Percentiles rank a stretch among this genome's conserved stretches.
phyloP scores from a whole-genome alignment of 2,888 invertebrate genomes.

The Epirrhoe tristata region DNA sequence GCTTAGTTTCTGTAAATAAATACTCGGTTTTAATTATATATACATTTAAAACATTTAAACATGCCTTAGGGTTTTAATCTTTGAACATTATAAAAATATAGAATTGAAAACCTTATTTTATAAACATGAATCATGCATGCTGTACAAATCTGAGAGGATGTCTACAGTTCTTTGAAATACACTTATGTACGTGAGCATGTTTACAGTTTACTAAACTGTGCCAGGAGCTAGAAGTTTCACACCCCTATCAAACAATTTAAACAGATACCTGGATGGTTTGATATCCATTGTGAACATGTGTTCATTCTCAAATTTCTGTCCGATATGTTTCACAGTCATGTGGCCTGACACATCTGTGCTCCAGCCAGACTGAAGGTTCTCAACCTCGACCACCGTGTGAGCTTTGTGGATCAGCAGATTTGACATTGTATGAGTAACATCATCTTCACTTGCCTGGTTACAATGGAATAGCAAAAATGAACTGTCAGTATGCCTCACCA shows the following conservation, averaged over 20 bases:
- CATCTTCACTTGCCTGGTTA: slow-evolving; percentile 84
- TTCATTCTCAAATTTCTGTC: slow-evolving; percentile 66
- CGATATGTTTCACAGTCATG: slow-evolving; percentile 82
- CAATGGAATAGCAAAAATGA: slow-evolving; percentile 83
- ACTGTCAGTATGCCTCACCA: slow-evolving; percentile 60
- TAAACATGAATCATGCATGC: no score
- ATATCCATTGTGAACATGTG: slow-evolving; percentile 60
- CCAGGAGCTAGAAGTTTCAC: slow-evolving; percentile 91
- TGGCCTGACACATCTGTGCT: slow-evolving; percentile 91
- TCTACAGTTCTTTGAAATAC: not conserved
- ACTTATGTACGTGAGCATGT: not conserved
- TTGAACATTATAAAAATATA: no score
- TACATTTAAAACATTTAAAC: no score
- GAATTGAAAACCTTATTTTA: no score
- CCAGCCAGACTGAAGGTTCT: slow-evolving; percentile 89
- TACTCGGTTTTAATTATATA: no score
- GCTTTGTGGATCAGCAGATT: slow-evolving; percentile 87
- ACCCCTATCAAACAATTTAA: slow-evolving; percentile 90
- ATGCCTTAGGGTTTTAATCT: no score
- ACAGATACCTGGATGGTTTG: slow-evolving; percentile 81
- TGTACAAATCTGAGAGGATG: not conserved
- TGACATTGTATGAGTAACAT: slow-evolving; percentile 85
- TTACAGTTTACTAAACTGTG: slow-evolving; percentile 59
- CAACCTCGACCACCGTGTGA: slow-evolving; percentile 86
- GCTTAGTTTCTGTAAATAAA: no score